These are phyloP conservation scores for Adelphocoris suturalis DNA, from an alignment of 2,888 invertebrate species.

Conservation along the genomic window DNA sequence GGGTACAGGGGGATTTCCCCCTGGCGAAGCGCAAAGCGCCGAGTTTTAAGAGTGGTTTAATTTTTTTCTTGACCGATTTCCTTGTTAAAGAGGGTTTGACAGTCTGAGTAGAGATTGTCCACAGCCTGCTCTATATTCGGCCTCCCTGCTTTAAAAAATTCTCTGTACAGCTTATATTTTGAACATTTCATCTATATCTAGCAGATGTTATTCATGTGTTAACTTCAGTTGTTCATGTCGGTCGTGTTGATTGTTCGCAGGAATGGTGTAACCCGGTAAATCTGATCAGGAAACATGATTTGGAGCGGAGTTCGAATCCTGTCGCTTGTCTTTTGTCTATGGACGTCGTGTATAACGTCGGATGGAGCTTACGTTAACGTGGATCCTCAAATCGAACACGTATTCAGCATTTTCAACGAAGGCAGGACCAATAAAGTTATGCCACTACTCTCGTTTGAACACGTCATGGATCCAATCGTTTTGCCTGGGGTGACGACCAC, in stretches of 20 bases:
- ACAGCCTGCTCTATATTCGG: no score
- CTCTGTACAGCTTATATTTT: no score
- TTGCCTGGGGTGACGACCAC: slow-evolving; percentile 6
- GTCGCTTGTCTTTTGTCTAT: neutral
- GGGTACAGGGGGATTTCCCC: no score
- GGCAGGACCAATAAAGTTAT: neutral
- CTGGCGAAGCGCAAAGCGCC: no score
- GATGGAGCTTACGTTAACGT: neutral
- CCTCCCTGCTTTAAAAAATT: no score
- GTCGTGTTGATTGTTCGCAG: neutral
- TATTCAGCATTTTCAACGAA: neutral
- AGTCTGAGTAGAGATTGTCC: no score
- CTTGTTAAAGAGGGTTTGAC: no score
- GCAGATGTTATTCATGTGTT: neutral
- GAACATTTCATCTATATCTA: no score
- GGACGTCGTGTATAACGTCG: neutral
- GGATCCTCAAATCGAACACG: neutral
- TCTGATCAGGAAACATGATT: neutral
- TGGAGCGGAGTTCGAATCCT: neutral
- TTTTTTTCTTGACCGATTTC: no score
- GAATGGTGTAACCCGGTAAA: neutral
- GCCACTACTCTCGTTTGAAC: slow-evolving; percentile 30
- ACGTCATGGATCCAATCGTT: neutral
- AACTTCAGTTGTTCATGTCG: neutral
- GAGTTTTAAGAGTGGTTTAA: no score